These are phyloP conservation scores for Castor canadensis DNA, from an alignment of 2,113 vertebrate genomes.

Conservation along the genomic window DNA sequence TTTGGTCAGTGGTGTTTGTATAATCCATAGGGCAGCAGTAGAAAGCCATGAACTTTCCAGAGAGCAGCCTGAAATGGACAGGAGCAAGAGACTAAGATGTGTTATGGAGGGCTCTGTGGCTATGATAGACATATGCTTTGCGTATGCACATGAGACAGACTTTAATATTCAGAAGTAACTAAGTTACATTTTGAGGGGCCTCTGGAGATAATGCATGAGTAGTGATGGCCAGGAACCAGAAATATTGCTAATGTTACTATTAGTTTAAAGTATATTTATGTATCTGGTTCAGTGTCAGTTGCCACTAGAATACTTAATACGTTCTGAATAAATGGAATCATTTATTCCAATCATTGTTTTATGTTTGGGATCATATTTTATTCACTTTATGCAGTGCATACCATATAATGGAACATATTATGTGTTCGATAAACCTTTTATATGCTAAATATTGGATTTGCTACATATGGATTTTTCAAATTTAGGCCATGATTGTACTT, in stretches of 20 bases:
- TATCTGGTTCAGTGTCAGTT: too few species aligned
- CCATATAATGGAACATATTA: too few species aligned
- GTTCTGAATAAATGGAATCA: too few species aligned
- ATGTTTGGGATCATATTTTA: too few species aligned
- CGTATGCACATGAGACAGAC: neutral
- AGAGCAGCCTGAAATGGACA: neutral
- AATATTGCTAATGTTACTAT: neutral
- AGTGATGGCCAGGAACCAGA: accelerated
- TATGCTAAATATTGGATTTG: too few species aligned
- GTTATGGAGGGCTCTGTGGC: accelerated
- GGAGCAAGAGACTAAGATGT: neutral
- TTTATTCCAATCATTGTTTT: too few species aligned
- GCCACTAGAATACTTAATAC: too few species aligned
- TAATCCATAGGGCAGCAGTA: neutral
- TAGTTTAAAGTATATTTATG: too few species aligned
- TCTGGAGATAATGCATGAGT: neutral
- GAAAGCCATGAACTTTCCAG: neutral
- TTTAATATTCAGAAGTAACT: neutral
- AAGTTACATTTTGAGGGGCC: neutral
- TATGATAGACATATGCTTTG: neutral
- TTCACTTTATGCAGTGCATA: too few species aligned
- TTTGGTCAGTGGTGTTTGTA: neutral
- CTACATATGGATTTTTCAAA: too few species aligned
- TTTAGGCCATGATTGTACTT: too few species aligned
- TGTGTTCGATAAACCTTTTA: too few species aligned